Conservation (phyloP, 1,140 invertebrate species). For the Rhynchophorus ferrugineus region DNA sequence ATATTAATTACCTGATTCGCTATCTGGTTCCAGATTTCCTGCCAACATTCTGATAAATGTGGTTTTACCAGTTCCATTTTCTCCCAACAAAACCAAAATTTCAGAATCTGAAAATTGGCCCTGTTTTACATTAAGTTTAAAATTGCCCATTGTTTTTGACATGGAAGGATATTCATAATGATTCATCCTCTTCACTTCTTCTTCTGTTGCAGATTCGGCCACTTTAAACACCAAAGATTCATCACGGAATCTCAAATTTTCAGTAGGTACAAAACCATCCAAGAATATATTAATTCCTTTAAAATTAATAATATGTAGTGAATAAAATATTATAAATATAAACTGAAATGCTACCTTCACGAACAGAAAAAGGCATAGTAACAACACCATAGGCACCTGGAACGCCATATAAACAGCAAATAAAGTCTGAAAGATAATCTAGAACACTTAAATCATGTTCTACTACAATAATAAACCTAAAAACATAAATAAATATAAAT, state of each 20-base stretch:
- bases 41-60: conserved; percentile 98
- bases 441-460: conserved; percentile 99
- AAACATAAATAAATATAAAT: conserved; percentile 16
- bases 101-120: conserved; percentile 99
- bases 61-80: conserved; percentile 99
- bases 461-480: conserved; percentile 95
- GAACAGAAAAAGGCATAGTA: conserved; percentile 98
- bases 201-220: conserved; percentile 93
- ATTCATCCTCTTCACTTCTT: conserved; percentile 94
- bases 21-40: conserved; percentile 88
- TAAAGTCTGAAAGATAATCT: conserved; percentile 98
- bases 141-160: conserved; percentile 77
- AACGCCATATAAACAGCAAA: conserved; percentile 96
- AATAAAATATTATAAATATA: neutral
- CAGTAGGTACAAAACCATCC: conserved; percentile 98
- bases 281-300: conserved; percentile 97
- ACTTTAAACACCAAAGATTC: conserved; percentile 97
- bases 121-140: conserved; percentile 70
- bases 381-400: conserved; percentile 99
- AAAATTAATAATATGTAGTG: conserved; percentile 13
- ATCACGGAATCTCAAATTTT: conserved; percentile 97
- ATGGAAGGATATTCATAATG: conserved; percentile 92
- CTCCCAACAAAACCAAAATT: conserved; percentile 95
- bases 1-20: conserved; percentile 56
- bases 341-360: conserved; percentile 67